Base-by-base conservation (phyloP, 2,797 vertebrate species). In the Sternotherus odoratus region DNA sequence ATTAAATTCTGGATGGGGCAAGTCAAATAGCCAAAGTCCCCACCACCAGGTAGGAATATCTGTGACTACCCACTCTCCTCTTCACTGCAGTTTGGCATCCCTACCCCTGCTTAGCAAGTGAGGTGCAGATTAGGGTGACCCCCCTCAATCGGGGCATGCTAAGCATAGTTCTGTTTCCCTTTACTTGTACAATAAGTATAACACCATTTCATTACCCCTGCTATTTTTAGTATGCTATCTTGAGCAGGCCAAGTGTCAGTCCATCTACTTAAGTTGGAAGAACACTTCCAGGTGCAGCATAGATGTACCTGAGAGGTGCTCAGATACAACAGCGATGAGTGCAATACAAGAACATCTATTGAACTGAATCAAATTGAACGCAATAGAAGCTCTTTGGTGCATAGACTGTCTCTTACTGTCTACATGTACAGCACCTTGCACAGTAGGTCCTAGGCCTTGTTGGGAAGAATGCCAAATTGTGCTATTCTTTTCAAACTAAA, bases 401-500 rank as follows among this genome's bases (percentile, higher is more conserved):
- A 21, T 24, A 85, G 51, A 51, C 1, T 46, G 15, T 56, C 1
- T 6, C 23, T 69, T 12, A 6, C n/a, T 51, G 87, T 74, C 89
- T 80, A 33, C 1, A 1, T 4, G 0, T 51, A 75, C 72, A 80
- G 5, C 13, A 53, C 24, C 51, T 19, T 88, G 15, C 36, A 87
- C 39, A 63, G 8, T 75, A 48, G 24, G 28, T 17, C 72, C 26
- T 43, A 43, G 23, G 43, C 39, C 24, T 75, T 0, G 2, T 9
- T 50, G 6, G 21, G 33, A 85, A 33, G 69, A 86, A 77, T 3
- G 63, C 24, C 72, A 4, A 2, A 1, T 82, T 86, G 46, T 30
- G 75, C 1, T 1, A 80, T 2, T 48, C 5, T 28, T 11, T 53
- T 11, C 50, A 7, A 10, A 56, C 30, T 16, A 28, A 0, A 3